Percentiles rank a stretch among this genome's conserved stretches.
phyloP scores from a whole-genome alignment of 2,113 vertebrate species.

The Corythaixoides concolor region DNA sequence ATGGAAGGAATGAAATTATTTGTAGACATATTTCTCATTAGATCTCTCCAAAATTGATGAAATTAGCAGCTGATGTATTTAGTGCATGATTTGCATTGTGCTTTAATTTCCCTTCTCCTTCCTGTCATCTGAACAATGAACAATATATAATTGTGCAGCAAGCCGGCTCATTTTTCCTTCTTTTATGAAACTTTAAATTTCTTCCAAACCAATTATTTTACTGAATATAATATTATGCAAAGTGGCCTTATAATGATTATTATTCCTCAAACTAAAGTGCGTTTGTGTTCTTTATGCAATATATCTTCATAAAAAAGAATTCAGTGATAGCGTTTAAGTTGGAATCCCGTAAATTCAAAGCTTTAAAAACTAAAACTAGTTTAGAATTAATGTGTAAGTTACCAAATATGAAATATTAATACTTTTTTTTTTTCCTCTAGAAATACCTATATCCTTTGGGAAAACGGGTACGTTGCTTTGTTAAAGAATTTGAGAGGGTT shows the following conservation, averaged over 20 bases:
- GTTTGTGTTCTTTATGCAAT: background rate
- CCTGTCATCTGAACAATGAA: background rate
- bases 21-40: background rate
- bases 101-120: background rate
- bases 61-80: background rate
- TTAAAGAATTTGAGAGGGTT: background rate
- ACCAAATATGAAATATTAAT: background rate
- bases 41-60: background rate
- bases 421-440: background rate
- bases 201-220: background rate
- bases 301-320: background rate
- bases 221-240: background rate
- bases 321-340: background rate
- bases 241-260: background rate
- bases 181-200: background rate
- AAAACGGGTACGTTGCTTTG: background rate
- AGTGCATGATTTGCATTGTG: background rate
- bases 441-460: background rate
- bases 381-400: background rate
- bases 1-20: background rate
- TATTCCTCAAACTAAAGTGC: background rate
- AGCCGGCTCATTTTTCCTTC: background rate
- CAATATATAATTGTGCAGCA: background rate
- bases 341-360: background rate
- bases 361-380: background rate